phyloP scores from a whole-genome alignment of 2,113 vertebrate species.

The Hippocampus comes region DNA sequence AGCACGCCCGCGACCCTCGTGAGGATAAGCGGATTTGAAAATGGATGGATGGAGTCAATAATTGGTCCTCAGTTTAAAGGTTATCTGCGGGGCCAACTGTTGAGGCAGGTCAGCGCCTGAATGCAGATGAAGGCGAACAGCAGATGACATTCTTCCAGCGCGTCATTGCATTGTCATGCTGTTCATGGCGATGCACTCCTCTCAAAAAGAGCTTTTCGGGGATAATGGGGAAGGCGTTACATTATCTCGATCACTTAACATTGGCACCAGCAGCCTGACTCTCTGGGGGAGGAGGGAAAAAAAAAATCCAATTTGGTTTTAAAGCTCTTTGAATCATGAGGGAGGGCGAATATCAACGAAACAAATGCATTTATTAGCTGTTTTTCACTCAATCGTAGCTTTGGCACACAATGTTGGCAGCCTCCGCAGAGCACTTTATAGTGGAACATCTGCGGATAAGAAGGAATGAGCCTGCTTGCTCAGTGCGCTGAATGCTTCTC shows the following conservation, averaged over 20 bases:
- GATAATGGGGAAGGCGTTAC: not conserved
- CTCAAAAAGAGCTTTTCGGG: not conserved
- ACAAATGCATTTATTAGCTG: conserved; percentile 12
- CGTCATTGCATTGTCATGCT: not conserved
- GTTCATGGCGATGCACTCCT: not conserved
- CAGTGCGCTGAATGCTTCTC: not conserved
- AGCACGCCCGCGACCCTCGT: too few relatives aligned
- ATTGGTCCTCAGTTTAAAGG: conserved; percentile 3
- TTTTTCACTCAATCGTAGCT: conserved; percentile 20
- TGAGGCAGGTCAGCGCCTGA: conserved; percentile 9
- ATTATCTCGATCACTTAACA: not conserved
- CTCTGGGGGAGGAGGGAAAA: not conserved
- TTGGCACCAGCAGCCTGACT: not conserved
- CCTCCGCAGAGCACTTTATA: conserved; percentile 1
- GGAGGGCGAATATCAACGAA: conserved; percentile 19
- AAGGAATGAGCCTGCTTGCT: not conserved
- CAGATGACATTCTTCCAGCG: conserved; percentile 10
- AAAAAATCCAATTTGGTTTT: not conserved
- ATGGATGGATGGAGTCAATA: too few relatives aligned
- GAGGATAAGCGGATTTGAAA: too few relatives aligned
- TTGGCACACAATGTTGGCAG: not conserved
- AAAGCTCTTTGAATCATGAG: conserved; percentile 41
- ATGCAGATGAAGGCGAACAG: not conserved
- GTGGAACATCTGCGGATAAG: conserved; percentile 2
- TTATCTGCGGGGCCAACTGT: conserved; percentile 7